These are phyloP conservation scores for Seira sanloemensis DNA, from an alignment of 2,888 invertebrate species.

Conservation along the genomic window DNA sequence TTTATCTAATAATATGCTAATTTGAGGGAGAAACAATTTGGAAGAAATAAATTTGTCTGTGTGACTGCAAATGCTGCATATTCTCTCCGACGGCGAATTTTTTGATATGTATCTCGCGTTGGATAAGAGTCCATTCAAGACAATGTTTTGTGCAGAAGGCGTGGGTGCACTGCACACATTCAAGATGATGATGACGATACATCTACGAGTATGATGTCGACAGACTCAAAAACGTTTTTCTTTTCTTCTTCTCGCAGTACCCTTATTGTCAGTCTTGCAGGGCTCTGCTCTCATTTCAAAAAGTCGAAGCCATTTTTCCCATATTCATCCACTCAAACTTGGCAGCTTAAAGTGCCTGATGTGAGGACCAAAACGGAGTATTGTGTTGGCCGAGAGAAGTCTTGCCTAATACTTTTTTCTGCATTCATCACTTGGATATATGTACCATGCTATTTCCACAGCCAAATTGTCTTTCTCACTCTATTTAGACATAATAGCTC, in stretches of 20 bases:
- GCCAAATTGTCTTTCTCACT: too few species aligned
- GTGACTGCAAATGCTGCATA: too few species aligned
- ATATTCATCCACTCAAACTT: neutral
- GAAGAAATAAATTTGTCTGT: too few species aligned
- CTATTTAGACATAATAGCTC: neutral
- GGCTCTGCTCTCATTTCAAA: neutral
- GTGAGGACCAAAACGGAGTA: neutral
- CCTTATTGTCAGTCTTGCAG: too few species aligned
- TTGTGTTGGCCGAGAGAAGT: neutral
- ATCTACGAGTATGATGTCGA: conserved; percentile 10
- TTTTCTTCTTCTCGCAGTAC: neutral
- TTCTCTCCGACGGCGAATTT: neutral
- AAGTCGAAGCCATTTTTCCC: neutral
- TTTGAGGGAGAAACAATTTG: too few species aligned
- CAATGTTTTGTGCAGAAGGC: conserved; percentile 35
- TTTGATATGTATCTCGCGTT: neutral
- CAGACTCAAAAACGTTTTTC: neutral
- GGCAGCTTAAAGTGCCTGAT: too few species aligned
- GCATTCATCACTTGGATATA: neutral
- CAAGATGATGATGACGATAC: conserved; percentile 17
- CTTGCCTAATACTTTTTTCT: neutral
- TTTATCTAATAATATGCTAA: too few species aligned
- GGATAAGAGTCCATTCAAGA: neutral
- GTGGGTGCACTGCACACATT: conserved; percentile 38
- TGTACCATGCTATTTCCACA: neutral